These are phyloP conservation scores for Clamator glandarius DNA, from an alignment of 2,797 vertebrate genomes.

Conservation along the genomic window DNA sequence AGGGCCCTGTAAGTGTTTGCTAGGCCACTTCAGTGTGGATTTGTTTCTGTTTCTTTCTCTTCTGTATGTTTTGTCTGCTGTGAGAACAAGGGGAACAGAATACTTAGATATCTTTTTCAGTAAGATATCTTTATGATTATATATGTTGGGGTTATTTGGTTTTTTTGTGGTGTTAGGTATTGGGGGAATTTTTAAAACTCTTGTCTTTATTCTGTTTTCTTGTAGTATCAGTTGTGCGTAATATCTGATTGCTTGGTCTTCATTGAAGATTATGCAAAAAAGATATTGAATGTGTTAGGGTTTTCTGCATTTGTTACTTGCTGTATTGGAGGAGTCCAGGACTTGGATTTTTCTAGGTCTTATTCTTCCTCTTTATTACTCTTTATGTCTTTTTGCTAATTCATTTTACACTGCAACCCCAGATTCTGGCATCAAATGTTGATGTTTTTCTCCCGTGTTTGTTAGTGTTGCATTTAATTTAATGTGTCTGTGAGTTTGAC, in stretches of 20 bases:
- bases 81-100: neutral
- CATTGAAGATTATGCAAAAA: neutral
- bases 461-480: neutral
- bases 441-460: neutral
- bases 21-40: rapidly evolving
- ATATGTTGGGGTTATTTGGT: neutral
- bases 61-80: neutral
- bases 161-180: neutral
- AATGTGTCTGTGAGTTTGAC: conserved; percentile 17
- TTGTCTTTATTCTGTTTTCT: neutral
- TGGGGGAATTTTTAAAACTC: neutral
- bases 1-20: rapidly evolving
- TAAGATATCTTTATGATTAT: neutral
- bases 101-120: neutral
- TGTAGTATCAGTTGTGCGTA: neutral
- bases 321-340: neutral
- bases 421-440: neutral
- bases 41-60: neutral
- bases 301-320: neutral
- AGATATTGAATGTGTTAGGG: neutral
- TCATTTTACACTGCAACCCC: neutral
- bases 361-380: neutral
- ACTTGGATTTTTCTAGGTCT: neutral
- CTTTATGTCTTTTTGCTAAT: neutral
- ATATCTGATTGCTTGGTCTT: neutral